A percentile compares a stretch with the other conserved stretches of the same genome.
Conservation (phyloP, 2,888 invertebrate genomes). For the Drosophila imparisetae region DNA sequence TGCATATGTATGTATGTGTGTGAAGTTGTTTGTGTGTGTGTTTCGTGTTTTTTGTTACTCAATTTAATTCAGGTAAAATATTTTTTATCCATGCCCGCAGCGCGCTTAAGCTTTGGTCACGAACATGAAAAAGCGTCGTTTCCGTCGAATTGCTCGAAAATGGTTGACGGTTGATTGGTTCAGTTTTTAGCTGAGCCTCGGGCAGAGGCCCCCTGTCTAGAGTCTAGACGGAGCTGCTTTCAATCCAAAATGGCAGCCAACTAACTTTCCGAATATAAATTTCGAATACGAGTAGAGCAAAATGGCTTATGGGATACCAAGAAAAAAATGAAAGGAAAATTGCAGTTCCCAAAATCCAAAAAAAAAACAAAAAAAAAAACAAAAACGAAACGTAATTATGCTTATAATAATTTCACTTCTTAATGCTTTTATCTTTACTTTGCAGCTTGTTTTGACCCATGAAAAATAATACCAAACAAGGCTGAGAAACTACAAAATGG, state of each 20-base stretch:
- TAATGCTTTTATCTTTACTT: slow-evolving; percentile 60
- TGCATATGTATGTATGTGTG: background rate
- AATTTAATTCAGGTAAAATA: slow-evolving; percentile 83
- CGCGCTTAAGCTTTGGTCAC: slow-evolving; percentile 73
- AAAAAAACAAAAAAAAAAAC: too few species aligned
- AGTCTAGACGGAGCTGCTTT: slow-evolving; percentile 53
- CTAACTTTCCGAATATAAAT: slow-evolving; percentile 27
- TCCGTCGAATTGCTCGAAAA: slow-evolving; percentile 76
- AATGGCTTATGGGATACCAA: background rate
- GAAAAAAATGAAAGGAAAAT: slow-evolving; percentile 26
- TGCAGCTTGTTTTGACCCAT: slow-evolving; percentile 57
- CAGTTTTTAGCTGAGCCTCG: slow-evolving; percentile 51
- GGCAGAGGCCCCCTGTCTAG: slow-evolving; percentile 48
- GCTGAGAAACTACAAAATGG: slow-evolving; percentile 55
- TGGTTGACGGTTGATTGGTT: slow-evolving; percentile 79
- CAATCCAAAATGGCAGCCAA: slow-evolving; percentile 69
- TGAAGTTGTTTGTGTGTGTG: slow-evolving; percentile 8
- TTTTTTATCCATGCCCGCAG: slow-evolving; percentile 50
- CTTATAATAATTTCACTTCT: slow-evolving; percentile 42
- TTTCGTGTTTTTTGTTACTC: slow-evolving; percentile 81
- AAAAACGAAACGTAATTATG: slow-evolving; percentile 32
- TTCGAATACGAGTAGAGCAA: slow-evolving; percentile 10
- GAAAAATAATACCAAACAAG: slow-evolving; percentile 41
- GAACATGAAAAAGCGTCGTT: slow-evolving; percentile 76
- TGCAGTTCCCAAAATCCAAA: slow-evolving; percentile 13